These are phyloP conservation scores for Orycteropus afer DNA, from an alignment of 2,113 vertebrate genomes.

Conservation along the genomic window DNA sequence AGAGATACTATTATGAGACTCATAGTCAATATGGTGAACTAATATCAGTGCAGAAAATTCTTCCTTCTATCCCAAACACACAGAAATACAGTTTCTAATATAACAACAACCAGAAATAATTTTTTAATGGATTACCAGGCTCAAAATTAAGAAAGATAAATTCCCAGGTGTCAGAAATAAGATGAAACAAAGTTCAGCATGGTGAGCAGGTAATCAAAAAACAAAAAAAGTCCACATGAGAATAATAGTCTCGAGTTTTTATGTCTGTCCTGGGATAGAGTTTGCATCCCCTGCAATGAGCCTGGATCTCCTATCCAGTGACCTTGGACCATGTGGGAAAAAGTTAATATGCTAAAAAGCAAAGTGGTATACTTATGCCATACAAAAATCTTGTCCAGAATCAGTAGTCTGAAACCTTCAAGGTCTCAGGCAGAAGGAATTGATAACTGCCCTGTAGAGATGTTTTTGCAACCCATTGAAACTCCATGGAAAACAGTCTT, in stretches of 20 bases:
- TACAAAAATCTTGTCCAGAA: not conserved
- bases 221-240: not conserved
- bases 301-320: not conserved
- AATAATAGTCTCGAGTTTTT: not conserved
- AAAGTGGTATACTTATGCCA: not conserved
- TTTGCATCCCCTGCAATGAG: not conserved
- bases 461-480: not conserved
- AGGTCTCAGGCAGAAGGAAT: not conserved
- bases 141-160: not conserved
- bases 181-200: not conserved
- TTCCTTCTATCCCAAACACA: not conserved
- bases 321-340: not conserved
- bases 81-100: constrained; percentile 8
- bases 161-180: not conserved
- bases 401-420: not conserved
- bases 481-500: not conserved
- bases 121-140: not conserved
- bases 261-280: not conserved
- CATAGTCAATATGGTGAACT: not conserved
- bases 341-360: not conserved
- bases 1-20: not conserved
- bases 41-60: not conserved
- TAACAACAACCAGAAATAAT: not conserved
- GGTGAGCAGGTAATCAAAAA: not conserved
- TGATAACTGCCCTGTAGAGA: not conserved